Conservation (phyloP, 2,113 vertebrate genomes). For the Euleptes europaea region DNA sequence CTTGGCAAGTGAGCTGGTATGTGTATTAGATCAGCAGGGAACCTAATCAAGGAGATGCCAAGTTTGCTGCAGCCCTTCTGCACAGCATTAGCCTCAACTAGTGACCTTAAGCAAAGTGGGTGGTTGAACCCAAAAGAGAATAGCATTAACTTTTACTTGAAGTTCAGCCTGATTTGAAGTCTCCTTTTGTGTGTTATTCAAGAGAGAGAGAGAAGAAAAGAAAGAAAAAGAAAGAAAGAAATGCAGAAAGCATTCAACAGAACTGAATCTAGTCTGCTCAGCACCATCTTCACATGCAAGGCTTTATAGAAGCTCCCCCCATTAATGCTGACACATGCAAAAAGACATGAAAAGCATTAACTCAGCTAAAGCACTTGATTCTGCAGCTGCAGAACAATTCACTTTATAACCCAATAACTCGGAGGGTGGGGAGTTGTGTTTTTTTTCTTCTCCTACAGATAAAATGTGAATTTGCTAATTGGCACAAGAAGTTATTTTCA, state of each 20-base stretch:
- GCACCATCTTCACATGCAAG: constrained; percentile 81
- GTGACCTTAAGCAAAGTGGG: constrained; percentile 94
- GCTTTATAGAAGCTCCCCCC: constrained; percentile 79
- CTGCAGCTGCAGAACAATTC: constrained; percentile 82
- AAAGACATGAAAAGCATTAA: constrained; percentile 84
- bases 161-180: constrained; percentile 87
- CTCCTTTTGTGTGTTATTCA: constrained; percentile 75
- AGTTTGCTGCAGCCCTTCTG: constrained; percentile 87
- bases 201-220: constrained; percentile 45
- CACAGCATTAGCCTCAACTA: constrained; percentile 87
- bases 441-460: constrained; percentile 57
- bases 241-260: constrained; percentile 78
- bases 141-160: constrained; percentile 90
- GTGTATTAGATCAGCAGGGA: constrained; percentile 89
- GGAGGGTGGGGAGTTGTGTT: constrained; percentile 35
- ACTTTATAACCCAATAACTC: constrained; percentile 73
- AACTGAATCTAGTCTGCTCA: constrained; percentile 83
- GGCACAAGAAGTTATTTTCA: constrained; percentile 62
- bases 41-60: constrained; percentile 90
- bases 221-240: constrained; percentile 39
- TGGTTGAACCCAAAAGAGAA: constrained; percentile 89
- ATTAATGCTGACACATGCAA: constrained; percentile 85
- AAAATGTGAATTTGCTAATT: constrained; percentile 75
- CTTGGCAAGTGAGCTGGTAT: constrained; percentile 92
- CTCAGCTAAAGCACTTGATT: constrained; percentile 80